Evolutionary conservation across 2,797 vertebrate genomes (phyloP), one percentile per base, ranked within the genome.

Genomic region (Epinephelus awoara): DNA sequence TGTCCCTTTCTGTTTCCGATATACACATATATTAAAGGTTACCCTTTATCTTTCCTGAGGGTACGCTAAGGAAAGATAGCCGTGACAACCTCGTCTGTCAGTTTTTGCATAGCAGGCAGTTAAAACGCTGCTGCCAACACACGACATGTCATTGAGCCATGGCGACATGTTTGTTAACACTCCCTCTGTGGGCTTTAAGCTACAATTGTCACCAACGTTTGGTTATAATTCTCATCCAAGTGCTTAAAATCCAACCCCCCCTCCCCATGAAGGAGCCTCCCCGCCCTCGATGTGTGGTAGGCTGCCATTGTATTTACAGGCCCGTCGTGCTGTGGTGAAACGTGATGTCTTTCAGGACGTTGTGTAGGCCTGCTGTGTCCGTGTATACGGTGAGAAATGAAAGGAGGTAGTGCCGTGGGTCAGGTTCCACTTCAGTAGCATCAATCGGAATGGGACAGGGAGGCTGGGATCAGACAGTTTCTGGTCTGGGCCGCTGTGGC

Each of bases 51-150:
- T 42, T 42, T 42, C 40, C 11, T 40, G 9, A 40, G 40, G 40
- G 49, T n/a, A 55, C 50, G 54, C 62, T 70, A 23, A 47, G 63
- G 78, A 69, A 90, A 92, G 74, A 89, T 85, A 89, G 87, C 90
- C 79, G 88, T 87, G 88, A 58, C 73, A 57, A 46, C 67, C 69
- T 69, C 56, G 62, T 63, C 58, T 80, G 77, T 47, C 73, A 49
- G 58, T 68, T 72, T 69, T 62, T 46, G 29, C 54, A 56, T 29
- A 42, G 57, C 70, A 79, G 69, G 47, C 71, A 61, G 46, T 76
- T 44, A 25, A 67, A 83, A 75, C n/a, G 27, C 34, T 8, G 34
- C 34, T 77, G 76, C 68, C 21, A 23, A 47, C 73, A 59, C 57
- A 66, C 54, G 58, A 50, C 69, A 27, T 71, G 75, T 51, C 61